A percentile compares a stretch with the other conserved stretches of the same genome.
Conservation (phyloP, 2,113 vertebrate genomes). For the Coptodon rendalli region DNA sequence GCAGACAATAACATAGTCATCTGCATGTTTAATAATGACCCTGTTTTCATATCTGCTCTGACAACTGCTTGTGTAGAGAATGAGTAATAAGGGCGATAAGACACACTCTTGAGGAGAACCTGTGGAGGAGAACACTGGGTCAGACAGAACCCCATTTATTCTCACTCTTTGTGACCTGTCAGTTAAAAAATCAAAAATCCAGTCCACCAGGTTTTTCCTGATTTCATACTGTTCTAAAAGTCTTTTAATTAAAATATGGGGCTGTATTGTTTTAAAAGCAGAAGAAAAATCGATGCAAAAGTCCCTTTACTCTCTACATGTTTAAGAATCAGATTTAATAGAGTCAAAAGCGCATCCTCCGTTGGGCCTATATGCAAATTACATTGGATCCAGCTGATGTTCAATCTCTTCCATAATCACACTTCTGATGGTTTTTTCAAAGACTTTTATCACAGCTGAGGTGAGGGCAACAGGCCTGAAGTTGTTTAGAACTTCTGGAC, state of each 20-base stretch:
- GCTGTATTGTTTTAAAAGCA: neutral
- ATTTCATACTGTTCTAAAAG: neutral
- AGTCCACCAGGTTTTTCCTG: neutral
- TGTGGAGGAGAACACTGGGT: neutral
- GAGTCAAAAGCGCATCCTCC: neutral
- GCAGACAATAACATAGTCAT: neutral
- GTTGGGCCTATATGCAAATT: neutral
- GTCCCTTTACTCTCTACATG: neutral
- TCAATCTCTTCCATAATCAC: neutral
- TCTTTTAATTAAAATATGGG: neutral
- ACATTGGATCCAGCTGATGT: neutral
- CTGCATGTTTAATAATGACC: neutral
- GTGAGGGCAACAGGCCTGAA: neutral
- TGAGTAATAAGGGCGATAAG: neutral
- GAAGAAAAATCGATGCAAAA: neutral
- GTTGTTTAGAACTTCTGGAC: neutral
- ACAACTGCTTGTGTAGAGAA: neutral
- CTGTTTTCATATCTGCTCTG: neutral
- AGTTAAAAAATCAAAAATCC: neutral
- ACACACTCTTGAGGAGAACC: neutral
- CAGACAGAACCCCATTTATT: neutral
- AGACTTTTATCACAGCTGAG: neutral
- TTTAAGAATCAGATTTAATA: neutral
- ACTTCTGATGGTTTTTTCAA: neutral
- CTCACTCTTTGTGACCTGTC: neutral